phyloP scores from a whole-genome alignment of 1,140 invertebrate genomes.

The Bombus confusus region DNA sequence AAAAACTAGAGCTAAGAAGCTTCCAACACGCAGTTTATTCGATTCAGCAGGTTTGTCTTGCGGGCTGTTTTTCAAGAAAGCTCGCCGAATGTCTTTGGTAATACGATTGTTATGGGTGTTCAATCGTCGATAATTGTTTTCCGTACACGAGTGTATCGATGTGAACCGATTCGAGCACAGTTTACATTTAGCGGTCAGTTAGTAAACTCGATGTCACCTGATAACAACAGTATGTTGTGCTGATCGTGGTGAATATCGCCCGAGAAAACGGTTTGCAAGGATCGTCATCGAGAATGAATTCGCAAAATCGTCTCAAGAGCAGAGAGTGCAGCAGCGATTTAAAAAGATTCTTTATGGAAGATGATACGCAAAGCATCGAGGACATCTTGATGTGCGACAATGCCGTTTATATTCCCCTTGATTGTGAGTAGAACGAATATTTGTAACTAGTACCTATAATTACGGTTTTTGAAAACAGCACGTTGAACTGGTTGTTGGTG shows the following conservation, averaged over 20 bases:
- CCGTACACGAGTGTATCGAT: background rate
- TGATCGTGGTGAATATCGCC: background rate
- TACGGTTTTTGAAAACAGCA: background rate
- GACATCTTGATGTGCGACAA: background rate
- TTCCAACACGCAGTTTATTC: background rate
- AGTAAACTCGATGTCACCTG: conserved; percentile 43
- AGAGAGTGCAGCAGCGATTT: background rate
- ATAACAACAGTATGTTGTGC: conserved; percentile 11
- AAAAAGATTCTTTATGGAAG: accelerated
- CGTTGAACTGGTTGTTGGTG: background rate
- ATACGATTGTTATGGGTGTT: background rate
- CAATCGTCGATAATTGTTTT: background rate
- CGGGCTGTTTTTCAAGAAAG: background rate
- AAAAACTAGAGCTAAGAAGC: background rate
- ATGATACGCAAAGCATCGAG: accelerated
- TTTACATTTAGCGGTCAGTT: conserved; percentile 44
- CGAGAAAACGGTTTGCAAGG: background rate
- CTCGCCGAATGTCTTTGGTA: background rate
- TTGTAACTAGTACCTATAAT: background rate
- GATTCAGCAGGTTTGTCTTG: background rate
- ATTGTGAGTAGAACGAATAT: conserved; percentile 41
- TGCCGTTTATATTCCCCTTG: background rate
- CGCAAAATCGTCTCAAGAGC: background rate
- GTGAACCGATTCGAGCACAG: background rate
- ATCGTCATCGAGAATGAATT: conserved; percentile 10